phyloP scores from a whole-genome alignment of 1,140 invertebrate genomes.

The Phymastichus coffea region DNA sequence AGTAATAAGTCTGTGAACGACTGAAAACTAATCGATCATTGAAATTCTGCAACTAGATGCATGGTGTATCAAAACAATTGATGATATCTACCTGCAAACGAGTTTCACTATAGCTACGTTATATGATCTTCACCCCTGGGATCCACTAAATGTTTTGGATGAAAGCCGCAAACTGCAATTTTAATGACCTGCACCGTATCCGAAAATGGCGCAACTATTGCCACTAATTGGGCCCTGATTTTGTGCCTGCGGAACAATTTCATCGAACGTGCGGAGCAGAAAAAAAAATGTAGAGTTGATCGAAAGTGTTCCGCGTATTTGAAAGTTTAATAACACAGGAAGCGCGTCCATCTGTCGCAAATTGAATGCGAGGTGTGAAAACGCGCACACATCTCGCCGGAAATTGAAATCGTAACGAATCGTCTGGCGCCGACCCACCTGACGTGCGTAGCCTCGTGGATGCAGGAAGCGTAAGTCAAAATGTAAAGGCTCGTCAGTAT shows the following conservation, averaged over 20 bases:
- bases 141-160: conserved; percentile 26
- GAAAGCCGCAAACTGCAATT: conserved; percentile 30
- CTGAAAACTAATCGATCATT: too few species aligned
- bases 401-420: neutral
- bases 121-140: conserved; percentile 25
- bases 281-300: too few species aligned
- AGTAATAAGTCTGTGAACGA: too few species aligned
- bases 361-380: neutral
- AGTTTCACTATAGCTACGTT: conserved; percentile 34
- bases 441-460: conserved; percentile 34
- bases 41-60: too few species aligned
- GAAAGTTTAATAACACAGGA: too few species aligned
- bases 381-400: too few species aligned
- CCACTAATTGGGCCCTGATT: conserved; percentile 30
- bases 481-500: conserved; percentile 37
- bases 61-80: too few species aligned
- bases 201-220: conserved; percentile 28
- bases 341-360: neutral
- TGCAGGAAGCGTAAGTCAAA: conserved; percentile 39
- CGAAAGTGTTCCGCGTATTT: too few species aligned
- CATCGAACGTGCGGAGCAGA: neutral
- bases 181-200: conserved; percentile 30
- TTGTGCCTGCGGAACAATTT: conserved; percentile 31
- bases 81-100: conserved; percentile 29
- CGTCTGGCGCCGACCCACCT: conserved; percentile 17